These are phyloP conservation scores for Epiblema foenella DNA, from an alignment of 2,888 invertebrate genomes.

Conservation along the genomic window DNA sequence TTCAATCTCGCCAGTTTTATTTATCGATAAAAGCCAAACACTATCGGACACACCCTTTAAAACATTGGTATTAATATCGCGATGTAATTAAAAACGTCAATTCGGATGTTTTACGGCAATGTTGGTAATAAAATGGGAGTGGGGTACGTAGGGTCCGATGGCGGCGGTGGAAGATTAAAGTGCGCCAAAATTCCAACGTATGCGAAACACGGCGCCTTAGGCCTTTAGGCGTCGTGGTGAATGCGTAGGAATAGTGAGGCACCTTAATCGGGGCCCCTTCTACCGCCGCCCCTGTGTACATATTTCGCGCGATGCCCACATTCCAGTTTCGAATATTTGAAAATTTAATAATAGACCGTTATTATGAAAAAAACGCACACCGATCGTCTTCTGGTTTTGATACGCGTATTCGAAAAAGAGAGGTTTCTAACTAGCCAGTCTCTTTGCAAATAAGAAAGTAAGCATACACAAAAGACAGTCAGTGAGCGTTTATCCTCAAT, in stretches of 20 bases:
- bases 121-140: conserved; percentile 64
- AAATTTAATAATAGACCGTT: conserved; percentile 34
- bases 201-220: conserved; percentile 77
- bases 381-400: neutral
- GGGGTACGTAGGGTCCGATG: conserved; percentile 71
- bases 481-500: neutral
- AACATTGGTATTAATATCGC: conserved; percentile 64
- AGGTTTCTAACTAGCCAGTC: neutral
- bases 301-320: conserved; percentile 57
- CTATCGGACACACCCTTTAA: conserved; percentile 77
- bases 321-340: conserved; percentile 58
- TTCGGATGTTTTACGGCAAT: conserved; percentile 65
- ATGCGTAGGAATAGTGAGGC: conserved; percentile 70
- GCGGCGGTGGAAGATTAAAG: conserved; percentile 72
- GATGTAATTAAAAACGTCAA: conserved; percentile 68
- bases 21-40: conserved; percentile 72
- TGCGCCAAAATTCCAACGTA: conserved; percentile 72
- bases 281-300: conserved; percentile 75
- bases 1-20: conserved; percentile 57
- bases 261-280: conserved; percentile 76
- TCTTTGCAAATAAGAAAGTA: neutral
- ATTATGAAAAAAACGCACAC: conserved; percentile 3
- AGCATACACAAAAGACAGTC: neutral
- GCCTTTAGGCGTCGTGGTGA: conserved; percentile 79
- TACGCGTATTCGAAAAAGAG: neutral